phyloP scores from a whole-genome alignment of 2,113 vertebrate genomes.

The Amphilophus citrinellus region DNA sequence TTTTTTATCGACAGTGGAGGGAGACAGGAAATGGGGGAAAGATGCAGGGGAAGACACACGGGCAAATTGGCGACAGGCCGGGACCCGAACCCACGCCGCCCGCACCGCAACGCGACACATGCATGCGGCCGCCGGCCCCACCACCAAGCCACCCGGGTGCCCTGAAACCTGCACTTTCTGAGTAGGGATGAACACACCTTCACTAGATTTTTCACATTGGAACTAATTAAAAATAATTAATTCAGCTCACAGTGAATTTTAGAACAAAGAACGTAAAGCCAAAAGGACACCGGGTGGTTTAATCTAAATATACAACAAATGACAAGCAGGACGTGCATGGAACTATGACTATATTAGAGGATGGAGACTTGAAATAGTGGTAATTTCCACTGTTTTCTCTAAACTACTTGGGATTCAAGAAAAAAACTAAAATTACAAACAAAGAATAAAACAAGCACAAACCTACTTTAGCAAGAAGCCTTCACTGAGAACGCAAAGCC shows the following conservation, averaged over 20 bases:
- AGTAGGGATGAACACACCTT: background rate
- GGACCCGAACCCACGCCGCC: too few species aligned
- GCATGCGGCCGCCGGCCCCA: too few species aligned
- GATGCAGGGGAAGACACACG: too few species aligned
- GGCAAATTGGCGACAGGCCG: too few species aligned
- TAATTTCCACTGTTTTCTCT: background rate
- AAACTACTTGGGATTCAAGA: background rate
- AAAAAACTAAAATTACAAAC: constrained; percentile 20
- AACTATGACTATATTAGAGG: background rate
- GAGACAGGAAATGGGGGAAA: too few species aligned
- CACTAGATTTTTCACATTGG: background rate
- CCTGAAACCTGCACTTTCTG: background rate
- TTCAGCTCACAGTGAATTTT: background rate
- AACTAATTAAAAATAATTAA: background rate
- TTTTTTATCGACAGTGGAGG: too few species aligned
- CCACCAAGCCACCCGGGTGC: too few species aligned
- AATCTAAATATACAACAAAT: constrained; percentile 14
- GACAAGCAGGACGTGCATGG: constrained; percentile 5
- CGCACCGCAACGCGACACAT: too few species aligned
- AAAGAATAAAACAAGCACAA: constrained; percentile 17
- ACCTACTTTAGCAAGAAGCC: constrained; percentile 47
- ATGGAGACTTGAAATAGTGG: background rate
- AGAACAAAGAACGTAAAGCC: background rate
- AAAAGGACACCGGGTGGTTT: background rate
- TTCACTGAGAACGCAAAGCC: constrained; percentile 46